Percentiles rank a stretch among this genome's conserved stretches.
These are phyloP conservation scores for Acrocephalus kingi DNA, from an alignment of 2,113 vertebrate genomes.

Conservation along the genomic window DNA sequence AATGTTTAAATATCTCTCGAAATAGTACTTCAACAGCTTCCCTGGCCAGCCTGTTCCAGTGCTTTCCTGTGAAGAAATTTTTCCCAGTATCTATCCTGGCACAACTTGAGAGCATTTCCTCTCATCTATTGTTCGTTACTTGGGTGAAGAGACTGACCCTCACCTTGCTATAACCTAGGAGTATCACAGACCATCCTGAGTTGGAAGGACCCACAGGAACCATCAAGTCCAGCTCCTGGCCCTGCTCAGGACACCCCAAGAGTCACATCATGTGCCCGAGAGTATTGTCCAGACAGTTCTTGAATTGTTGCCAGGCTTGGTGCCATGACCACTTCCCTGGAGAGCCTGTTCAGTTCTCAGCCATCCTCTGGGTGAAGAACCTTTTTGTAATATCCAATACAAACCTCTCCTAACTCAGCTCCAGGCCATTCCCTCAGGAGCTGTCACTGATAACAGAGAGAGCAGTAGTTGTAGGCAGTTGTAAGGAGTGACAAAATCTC, in stretches of 20 bases:
- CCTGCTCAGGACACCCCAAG: not conserved
- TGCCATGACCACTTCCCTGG: not conserved
- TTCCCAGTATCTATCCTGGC: too few species aligned
- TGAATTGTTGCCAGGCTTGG: not conserved
- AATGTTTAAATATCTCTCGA: not conserved
- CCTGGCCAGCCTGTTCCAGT: not conserved
- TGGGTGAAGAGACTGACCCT: not conserved
- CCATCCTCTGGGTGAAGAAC: not conserved
- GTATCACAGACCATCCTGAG: not conserved
- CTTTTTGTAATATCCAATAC: not conserved
- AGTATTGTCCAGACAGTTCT: too few species aligned
- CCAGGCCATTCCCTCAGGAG: not conserved
- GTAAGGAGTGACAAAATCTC: not conserved
- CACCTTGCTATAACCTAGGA: not conserved
- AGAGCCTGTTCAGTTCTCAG: not conserved
- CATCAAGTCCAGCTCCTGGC: not conserved
- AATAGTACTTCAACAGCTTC: not conserved
- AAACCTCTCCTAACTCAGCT: not conserved
- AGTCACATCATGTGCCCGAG: not conserved
- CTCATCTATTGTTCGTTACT: accelerated
- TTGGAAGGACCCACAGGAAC: too few species aligned
- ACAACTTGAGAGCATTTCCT: not conserved
- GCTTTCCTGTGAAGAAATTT: not conserved
- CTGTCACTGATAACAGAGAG: not conserved
- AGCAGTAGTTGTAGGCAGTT: not conserved